phyloP scores from a whole-genome alignment of 2,797 vertebrate species.

The Rhyacichthys aspro region DNA sequence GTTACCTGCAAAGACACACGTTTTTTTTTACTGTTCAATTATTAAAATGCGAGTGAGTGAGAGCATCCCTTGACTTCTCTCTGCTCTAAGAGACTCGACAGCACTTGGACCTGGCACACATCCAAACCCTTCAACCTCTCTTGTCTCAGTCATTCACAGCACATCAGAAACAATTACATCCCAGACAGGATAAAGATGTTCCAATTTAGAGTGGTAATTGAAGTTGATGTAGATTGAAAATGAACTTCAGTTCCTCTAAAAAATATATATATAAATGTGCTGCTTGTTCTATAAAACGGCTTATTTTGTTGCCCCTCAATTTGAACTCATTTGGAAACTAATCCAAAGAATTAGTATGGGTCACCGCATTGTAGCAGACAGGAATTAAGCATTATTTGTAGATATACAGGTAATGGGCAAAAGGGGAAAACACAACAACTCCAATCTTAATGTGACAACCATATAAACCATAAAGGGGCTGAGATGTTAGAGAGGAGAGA shows the following conservation, averaged over 20 bases:
- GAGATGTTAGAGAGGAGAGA: too few relatives aligned
- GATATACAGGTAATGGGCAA: too few relatives aligned
- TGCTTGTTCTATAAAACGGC: background rate
- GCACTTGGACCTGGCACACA: conserved; percentile 28
- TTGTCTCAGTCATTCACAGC: conserved; percentile 38
- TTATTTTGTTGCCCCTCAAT: conserved; percentile 3
- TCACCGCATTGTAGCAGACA: too few relatives aligned
- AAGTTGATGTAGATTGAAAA: conserved; percentile 36
- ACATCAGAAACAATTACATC: conserved; percentile 52
- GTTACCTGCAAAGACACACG: conserved; percentile 81
- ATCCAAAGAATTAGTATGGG: background rate
- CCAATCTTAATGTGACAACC: too few relatives aligned
- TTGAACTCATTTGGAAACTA: conserved; percentile 4
- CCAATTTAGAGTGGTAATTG: conserved; percentile 43
- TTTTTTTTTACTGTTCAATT: conserved; percentile 37
- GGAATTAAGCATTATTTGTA: too few relatives aligned
- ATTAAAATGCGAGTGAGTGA: conserved; percentile 43
- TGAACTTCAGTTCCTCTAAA: conserved; percentile 34
- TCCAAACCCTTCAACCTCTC: conserved; percentile 19
- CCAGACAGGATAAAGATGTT: conserved; percentile 41
- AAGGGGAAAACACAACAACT: too few relatives aligned
- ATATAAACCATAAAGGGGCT: too few relatives aligned
- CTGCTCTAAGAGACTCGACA: conserved; percentile 18
- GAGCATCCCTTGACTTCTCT: conserved; percentile 24
- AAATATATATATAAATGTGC: conserved; percentile 2